A percentile compares a stretch with the other conserved stretches of the same genome.
These are phyloP conservation scores for Eleutherodactylus coqui DNA, from an alignment of 2,797 vertebrate genomes.

Conservation along the genomic window DNA sequence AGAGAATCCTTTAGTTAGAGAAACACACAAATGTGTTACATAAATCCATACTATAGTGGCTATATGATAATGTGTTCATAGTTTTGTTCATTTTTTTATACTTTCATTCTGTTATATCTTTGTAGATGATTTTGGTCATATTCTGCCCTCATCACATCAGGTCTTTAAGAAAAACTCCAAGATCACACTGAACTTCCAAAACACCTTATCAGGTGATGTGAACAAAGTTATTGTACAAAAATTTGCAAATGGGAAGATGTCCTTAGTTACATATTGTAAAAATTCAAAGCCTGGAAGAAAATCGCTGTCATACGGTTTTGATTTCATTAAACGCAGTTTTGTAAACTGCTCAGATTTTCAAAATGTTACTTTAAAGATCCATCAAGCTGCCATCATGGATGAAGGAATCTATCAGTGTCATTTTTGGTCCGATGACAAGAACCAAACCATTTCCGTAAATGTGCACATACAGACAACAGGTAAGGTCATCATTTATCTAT, in stretches of 20 bases:
- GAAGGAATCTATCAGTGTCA: conserved; percentile 74
- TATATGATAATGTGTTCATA: not conserved
- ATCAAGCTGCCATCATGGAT: conserved; percentile 69
- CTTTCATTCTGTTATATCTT: conserved; percentile 49
- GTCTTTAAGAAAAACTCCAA: conserved; percentile 68
- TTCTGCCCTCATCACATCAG: conserved; percentile 38
- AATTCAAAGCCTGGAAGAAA: not conserved
- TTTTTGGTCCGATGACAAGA: conserved; percentile 69
- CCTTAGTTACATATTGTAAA: conserved; percentile 73
- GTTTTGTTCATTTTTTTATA: not conserved
- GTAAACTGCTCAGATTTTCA: conserved; percentile 71
- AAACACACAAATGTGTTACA: not conserved
- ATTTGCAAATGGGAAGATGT: conserved; percentile 66
- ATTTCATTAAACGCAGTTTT: conserved; percentile 70
- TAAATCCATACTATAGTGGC: not conserved
- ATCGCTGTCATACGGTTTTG: conserved; percentile 66
- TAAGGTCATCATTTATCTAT: conserved; percentile 62
- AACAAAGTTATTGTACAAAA: conserved; percentile 75
- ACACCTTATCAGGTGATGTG: conserved; percentile 64
- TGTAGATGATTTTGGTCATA: conserved; percentile 71
- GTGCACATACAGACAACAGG: conserved; percentile 71
- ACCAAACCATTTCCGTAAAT: conserved; percentile 69
- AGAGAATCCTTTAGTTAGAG: no score
- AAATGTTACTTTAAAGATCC: conserved; percentile 69
- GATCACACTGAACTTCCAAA: conserved; percentile 74